Base-by-base conservation (phyloP, 2,888 invertebrate genomes). In the Xestia ashworthii region DNA sequence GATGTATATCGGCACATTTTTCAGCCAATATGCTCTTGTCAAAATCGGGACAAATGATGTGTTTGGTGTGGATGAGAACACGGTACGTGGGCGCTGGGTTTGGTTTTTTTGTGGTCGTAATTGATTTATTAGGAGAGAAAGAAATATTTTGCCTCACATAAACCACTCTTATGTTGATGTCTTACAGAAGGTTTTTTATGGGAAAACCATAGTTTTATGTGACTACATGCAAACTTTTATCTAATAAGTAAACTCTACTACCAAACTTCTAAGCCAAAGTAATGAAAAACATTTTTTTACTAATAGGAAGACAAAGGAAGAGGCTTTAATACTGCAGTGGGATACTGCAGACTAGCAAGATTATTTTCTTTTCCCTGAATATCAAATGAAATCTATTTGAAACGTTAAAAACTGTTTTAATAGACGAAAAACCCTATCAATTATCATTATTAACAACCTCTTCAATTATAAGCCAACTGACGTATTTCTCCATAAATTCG, bases 1-100 rank as follows among this genome's bases (percentile, higher is more conserved):
- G 91, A 94, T 93, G 93, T 94, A 92, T 94, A 95, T 95, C 90
- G 94, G 93, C 89, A 91, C 91, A 93, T 94, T 92, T 94, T 93
- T 95, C 92, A 91, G 62, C 80, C 83, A 85, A 88, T 89, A 89
- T 89, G 88, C 81, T 71, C 85, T 81, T 81, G 88, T 84, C 83
- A 86, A 73, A 85, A 83, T 87, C 78, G 80, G 73, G 71, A 78
- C 78, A 75, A 81, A 82, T 78, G 74, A 73, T 62, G 73, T n/a
- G 69, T 19, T 66, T 84, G 78, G 16, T 48, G 50, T 75, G 32
- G 62, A 12, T 16, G 32, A 77, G 65, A 86, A 91, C 55, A 53
- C 38, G 77, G 91, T 89, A 90, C 65, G 46, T 84, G 83, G 14
- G 1, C 16, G 32, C n/a, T 5, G 5, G 6, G 1, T 25, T 19